These are phyloP conservation scores for Acropora yongei DNA, from an alignment of 64 coral and sea anemone genomes.

Conservation along the genomic window DNA sequence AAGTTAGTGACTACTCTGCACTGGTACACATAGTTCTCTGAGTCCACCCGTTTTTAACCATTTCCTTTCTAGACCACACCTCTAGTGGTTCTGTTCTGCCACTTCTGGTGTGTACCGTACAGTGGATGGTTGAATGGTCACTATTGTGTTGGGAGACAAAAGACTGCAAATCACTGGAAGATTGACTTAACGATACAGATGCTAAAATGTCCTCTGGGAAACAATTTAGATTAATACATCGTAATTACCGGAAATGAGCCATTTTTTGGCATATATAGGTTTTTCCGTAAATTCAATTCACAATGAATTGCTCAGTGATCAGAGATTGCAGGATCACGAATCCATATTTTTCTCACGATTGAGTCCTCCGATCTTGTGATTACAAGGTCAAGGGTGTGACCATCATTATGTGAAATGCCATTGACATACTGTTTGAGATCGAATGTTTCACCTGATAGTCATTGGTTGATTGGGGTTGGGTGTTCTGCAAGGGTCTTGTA, in stretches of 20 bases:
- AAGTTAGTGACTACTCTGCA: neutral
- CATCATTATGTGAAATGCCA: neutral
- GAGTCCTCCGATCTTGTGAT: neutral
- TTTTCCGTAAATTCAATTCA: neutral
- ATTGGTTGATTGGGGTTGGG: neutral
- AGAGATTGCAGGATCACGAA: neutral
- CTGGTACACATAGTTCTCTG: neutral
- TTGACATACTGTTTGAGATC: neutral
- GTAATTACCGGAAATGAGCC: neutral
- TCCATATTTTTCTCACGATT: neutral
- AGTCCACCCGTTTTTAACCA: neutral
- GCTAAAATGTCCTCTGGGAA: neutral
- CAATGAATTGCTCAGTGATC: neutral
- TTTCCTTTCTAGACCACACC: neutral
- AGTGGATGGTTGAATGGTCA: neutral
- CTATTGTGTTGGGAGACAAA: too few species aligned
- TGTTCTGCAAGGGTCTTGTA: neutral
- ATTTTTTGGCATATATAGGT: neutral
- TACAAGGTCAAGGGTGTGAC: neutral
- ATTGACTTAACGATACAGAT: neutral
- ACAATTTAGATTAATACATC: neutral
- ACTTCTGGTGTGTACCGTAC: neutral
- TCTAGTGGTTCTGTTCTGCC: neutral
- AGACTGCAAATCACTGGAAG: too few species aligned
- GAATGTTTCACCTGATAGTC: too few species aligned